phyloP scores from a whole-genome alignment of 53 echinoderm and acorn worm species.

The Holothuria leucospilota region DNA sequence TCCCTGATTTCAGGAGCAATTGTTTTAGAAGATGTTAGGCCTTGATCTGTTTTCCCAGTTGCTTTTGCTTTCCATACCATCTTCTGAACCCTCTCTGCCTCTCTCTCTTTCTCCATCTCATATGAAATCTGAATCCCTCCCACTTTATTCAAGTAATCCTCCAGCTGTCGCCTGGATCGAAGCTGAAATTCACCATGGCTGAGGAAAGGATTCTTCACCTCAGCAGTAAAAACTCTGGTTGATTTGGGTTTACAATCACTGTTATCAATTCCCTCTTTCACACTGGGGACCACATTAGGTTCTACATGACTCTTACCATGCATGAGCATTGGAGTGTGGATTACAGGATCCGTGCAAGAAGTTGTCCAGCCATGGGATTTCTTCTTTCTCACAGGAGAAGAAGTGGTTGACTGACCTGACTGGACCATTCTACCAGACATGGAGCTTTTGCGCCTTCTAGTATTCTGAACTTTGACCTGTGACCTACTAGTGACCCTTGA shows the following conservation, averaged over 20 bases:
- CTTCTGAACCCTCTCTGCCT: constrained; percentile 62
- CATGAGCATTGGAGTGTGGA: constrained; percentile 87
- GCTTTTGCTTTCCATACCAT: constrained; percentile 83
- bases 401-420: constrained; percentile 1
- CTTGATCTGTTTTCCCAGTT: constrained; percentile 48
- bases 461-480: constrained; percentile 41
- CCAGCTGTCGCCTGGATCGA: constrained; percentile 82
- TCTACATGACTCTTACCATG: constrained; percentile 42
- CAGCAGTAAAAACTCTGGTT: constrained; percentile 35
- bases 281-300: constrained; percentile 11
- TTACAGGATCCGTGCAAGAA: constrained; percentile 81
- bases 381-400: constrained; percentile 71
- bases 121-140: constrained; percentile 77
- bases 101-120: constrained; percentile 56
- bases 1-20: constrained; percentile 73
- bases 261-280: neutral
- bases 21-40: constrained; percentile 39
- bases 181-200: constrained; percentile 83
- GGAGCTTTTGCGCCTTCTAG: constrained; percentile 67
- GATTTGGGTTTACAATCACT: constrained; percentile 40
- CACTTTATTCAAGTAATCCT: constrained; percentile 79
- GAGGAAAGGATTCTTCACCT: constrained; percentile 79
- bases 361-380: constrained; percentile 94
- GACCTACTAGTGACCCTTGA: constrained; percentile 52
- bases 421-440: neutral